Evolutionary conservation across 2,797 vertebrate species (phyloP).

Genomic region (Molothrus ater): DNA sequence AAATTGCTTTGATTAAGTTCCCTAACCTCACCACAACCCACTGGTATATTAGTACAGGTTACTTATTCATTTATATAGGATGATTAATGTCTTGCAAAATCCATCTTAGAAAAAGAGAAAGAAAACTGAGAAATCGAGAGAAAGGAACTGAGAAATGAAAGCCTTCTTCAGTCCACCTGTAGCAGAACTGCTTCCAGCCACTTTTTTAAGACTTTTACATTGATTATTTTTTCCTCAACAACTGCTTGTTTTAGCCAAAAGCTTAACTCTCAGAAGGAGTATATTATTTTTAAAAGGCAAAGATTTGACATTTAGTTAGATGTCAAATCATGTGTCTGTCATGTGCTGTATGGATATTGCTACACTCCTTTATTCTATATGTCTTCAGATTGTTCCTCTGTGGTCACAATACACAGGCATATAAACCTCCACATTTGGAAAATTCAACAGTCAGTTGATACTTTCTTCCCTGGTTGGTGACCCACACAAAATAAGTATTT

Average conservation of each 20-base stretch:
- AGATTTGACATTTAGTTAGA: neutral
- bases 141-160: constrained; percentile 54
- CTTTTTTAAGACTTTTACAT: constrained; percentile 12
- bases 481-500: neutral
- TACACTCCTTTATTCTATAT: neutral
- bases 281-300: neutral
- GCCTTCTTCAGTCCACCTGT: constrained; percentile 1
- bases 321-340: neutral
- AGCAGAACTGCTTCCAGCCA: constrained; percentile 42
- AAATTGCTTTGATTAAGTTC: neutral
- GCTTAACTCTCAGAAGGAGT: neutral
- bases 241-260: constrained; percentile 9
- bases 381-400: constrained; percentile 10
- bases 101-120: constrained; percentile 41
- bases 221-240: neutral
- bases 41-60: neutral
- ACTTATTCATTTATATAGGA: neutral
- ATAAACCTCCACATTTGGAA: constrained; percentile 5
- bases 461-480: constrained; percentile 7
- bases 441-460: neutral
- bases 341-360: neutral
- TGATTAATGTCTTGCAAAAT: constrained; percentile 33
- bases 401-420: neutral
- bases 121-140: constrained; percentile 43
- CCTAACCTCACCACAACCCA: neutral